A percentile compares a stretch with the other conserved stretches of the same genome.
phyloP scores from a whole-genome alignment of 2,888 invertebrate species.

The Calameuta idolon region DNA sequence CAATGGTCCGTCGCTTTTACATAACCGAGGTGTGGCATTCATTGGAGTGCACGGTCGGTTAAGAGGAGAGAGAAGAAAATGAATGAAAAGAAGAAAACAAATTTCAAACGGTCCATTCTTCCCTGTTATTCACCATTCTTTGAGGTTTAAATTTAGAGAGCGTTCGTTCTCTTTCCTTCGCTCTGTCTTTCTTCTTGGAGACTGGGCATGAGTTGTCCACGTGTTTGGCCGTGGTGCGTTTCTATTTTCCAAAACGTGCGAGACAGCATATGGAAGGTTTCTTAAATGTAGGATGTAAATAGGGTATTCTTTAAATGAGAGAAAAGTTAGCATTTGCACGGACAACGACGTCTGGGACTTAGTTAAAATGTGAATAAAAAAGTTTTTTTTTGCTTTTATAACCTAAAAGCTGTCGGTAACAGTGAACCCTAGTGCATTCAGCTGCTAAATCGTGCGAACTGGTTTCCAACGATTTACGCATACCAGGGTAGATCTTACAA shows the following conservation, averaged over 20 bases:
- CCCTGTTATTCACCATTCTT: conserved; percentile 3
- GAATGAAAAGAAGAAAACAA: background rate
- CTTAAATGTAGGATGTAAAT: background rate
- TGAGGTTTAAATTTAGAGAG: background rate
- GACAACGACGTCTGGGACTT: background rate
- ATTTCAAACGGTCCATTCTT: conserved; percentile 15
- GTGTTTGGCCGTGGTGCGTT: background rate
- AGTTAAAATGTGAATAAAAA: background rate
- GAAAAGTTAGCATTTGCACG: background rate
- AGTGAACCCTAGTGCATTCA: background rate
- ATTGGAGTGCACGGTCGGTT: conserved; percentile 4
- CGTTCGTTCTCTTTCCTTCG: background rate
- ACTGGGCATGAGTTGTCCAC: background rate
- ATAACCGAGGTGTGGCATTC: conserved; percentile 20
- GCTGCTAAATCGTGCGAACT: background rate
- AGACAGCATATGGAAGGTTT: background rate
- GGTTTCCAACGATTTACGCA: background rate
- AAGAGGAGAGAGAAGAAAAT: conserved; percentile 6
- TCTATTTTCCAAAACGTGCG: background rate
- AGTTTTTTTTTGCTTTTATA: background rate
- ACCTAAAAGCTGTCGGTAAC: background rate
- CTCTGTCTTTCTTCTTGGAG: background rate
- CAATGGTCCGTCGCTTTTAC: conserved; percentile 13
- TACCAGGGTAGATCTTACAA: background rate
- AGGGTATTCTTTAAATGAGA: background rate